Conservation (phyloP, 1,140 invertebrate genomes). For the Uloborus diversus region DNA sequence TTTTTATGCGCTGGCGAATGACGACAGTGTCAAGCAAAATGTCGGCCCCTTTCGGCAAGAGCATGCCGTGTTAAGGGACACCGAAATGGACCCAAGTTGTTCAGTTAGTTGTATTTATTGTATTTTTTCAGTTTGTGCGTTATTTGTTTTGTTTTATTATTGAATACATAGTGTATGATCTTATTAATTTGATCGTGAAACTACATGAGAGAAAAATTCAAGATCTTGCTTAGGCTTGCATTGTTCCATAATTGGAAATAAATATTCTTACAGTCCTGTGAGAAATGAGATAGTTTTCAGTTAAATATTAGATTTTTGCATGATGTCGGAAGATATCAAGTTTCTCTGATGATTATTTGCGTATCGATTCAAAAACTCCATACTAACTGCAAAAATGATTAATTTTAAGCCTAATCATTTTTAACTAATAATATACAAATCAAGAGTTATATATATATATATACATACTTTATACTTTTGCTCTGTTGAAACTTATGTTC, state of each 20-base stretch:
- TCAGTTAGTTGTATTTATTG: constrained; percentile 40
- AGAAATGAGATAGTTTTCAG: neutral
- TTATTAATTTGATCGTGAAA: neutral
- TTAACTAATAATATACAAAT: no score
- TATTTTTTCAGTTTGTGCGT: neutral
- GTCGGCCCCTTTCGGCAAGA: constrained; percentile 54
- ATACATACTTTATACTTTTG: no score
- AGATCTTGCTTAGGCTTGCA: constrained; percentile 6
- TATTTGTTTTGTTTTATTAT: neutral
- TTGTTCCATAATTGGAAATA: constrained; percentile 44
- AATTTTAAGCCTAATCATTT: no score
- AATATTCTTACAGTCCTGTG: neutral
- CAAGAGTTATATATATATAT: no score
- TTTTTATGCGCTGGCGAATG: constrained; percentile 43
- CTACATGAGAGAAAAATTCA: neutral
- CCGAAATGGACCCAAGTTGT: constrained; percentile 44
- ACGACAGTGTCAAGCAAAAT: constrained; percentile 48
- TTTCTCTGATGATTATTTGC: no score
- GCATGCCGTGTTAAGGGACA: constrained; percentile 52
- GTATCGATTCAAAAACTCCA: no score
- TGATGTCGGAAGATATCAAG: no score
- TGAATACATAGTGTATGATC: neutral
- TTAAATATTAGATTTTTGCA: neutral
- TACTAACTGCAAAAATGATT: no score
- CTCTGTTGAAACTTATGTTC: no score